Evolutionary conservation across 2,888 invertebrate genomes (phyloP), one percentile per base, ranked within the genome.

Genomic region (Gymnosoma rotundatum): DNA sequence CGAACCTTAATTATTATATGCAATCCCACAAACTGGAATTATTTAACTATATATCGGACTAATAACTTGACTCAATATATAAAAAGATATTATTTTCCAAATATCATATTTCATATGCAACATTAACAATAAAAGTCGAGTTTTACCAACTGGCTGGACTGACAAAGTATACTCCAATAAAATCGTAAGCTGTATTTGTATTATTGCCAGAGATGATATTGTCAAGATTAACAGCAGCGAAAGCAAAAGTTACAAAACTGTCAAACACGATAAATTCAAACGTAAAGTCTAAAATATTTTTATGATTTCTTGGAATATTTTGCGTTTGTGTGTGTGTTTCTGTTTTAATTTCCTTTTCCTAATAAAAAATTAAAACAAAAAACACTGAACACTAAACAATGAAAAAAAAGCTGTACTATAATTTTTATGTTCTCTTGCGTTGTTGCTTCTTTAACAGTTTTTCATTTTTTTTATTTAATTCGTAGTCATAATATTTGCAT

Each of bases 401-500:
- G 38, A 66, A 45, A 58, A 25, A 64, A 76, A 60, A 70, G 45
- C 42, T 63, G 50, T 42, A 54, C 25, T 64, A 66, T 21, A 52
- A 73, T 45, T 45, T 64, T 50, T 18, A 36, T 69, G 48, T 38
- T 48, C 16, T 50, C 48, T 38, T 58, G 58, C 58, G 54, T 18
- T 50, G 14, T 42, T 75, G 58, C 60, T 74, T 16, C 14, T 73
- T 16, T 18, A 56, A 32, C 32, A 32, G 14, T 64, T 52, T 56
- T 67, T 4, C 48, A n/a, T n/a, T 45, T n/a, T 72, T 48, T 69
- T 75, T 60, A 56, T 66, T 67, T 56, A 69, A 69, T 63, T 73
- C 61, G 67, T 83, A 80, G 86, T 86, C 84, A 86, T 78, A 86
- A 86, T 86, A 86, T 86, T 86, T 85, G 85, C 82, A 74, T 80